Evolutionary conservation across 2,888 invertebrate genomes (phyloP).

Genomic region (Enoplolaimus lenunculus): DNA sequence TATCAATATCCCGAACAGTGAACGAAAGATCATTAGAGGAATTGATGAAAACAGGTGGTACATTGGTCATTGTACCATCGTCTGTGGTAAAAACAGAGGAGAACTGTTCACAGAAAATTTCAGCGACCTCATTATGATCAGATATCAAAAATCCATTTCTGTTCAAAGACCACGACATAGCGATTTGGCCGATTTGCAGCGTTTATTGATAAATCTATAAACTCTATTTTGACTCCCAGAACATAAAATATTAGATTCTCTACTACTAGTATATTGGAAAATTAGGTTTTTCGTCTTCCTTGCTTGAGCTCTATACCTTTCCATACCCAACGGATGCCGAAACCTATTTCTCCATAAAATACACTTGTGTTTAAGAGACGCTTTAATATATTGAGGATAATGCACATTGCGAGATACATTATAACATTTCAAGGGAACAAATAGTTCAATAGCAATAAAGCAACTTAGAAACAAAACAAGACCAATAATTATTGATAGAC

Average conservation of each 20-base stretch:
- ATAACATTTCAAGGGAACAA: background rate
- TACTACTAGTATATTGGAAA: background rate
- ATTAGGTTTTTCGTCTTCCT: background rate
- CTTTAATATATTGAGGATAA: background rate
- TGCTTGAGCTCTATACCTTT: background rate
- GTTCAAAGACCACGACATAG: background rate
- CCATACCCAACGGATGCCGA: background rate
- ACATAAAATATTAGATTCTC: background rate
- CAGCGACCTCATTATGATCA: background rate
- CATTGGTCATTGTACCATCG: background rate
- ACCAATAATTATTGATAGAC: background rate
- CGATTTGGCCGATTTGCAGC: background rate
- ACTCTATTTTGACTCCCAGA: background rate
- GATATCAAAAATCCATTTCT: background rate
- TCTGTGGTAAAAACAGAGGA: background rate
- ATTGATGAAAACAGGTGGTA: background rate
- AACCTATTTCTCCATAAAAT: background rate
- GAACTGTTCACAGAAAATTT: background rate
- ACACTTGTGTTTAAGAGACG: background rate
- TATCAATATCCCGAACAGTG: background rate
- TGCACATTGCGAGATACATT: background rate
- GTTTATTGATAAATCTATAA: background rate
- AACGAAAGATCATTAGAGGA: background rate
- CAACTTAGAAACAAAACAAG: background rate
- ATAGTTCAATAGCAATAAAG: background rate